phyloP scores from a whole-genome alignment of 2,113 vertebrate genomes.

The Laticauda laticaudata region DNA sequence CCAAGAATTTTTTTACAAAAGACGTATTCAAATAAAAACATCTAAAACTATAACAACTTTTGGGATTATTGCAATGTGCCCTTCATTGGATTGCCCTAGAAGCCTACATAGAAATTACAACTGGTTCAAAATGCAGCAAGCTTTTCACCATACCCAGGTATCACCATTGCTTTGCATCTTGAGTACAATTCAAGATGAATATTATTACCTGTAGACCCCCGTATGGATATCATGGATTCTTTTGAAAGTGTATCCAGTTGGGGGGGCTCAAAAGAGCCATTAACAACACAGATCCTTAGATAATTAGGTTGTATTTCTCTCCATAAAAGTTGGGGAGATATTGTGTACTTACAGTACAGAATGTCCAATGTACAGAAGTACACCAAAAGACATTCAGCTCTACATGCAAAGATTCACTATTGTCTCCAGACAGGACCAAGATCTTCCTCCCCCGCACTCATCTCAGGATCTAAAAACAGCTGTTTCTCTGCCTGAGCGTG shows the following conservation, averaged over 20 bases:
- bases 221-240: background rate
- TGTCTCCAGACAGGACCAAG: background rate
- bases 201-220: background rate
- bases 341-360: background rate
- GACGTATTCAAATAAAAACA: background rate
- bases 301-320: background rate
- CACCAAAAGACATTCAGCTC: background rate
- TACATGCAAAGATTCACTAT: background rate
- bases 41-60: background rate
- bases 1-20: background rate
- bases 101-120: background rate
- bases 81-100: background rate
- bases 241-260: background rate
- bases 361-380: background rate
- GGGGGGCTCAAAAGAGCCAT: background rate
- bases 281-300: background rate
- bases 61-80: background rate
- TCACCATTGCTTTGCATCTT: background rate
- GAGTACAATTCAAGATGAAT: background rate
- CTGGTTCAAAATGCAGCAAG: background rate
- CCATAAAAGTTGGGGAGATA: background rate
- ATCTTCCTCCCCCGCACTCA: no score
- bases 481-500: no score
- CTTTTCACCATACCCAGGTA: background rate
- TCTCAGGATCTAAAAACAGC: no score